Base-by-base conservation (phyloP, 2,888 invertebrate genomes). In the Theretra japonica region DNA sequence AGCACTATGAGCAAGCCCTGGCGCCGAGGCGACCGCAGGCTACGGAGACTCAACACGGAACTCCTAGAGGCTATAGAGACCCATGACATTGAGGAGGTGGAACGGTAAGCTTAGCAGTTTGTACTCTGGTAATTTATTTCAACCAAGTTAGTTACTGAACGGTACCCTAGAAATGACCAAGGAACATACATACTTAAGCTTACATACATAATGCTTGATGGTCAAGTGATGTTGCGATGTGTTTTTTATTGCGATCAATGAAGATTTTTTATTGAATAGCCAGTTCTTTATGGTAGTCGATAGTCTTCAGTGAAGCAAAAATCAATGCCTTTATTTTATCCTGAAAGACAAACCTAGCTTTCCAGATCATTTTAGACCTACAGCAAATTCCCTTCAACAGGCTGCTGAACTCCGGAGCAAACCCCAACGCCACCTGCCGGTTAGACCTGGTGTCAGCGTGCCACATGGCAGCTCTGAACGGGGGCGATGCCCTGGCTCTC, bases 391-490 rank as follows among this genome's bases (percentile, higher is more conserved):
- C 41, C 11, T 1, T 41, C 8, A 41, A 21, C 68, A 95, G 95
- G 73, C 84, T 93, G 1, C 81, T 95, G 1, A 88, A 92, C 70
- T 84, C 87, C 1, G 95, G 95, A 0, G 95, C 95, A 0, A 94
- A 90, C 72, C 90, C 92, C 0, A 94, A 95, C 75, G 94, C 95
- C 11, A 94, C 94, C 60, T 95, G 95, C 72, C 90, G 93, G 0
- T 74, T 89, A 7, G 89, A 86, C 69, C 80, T 90, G 19, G 88
- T 95, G 1, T 93, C 95, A 1, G 94, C 94, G 0, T 90, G 94
- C 73, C 95, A 95, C 78, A 70, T 88, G 21, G 95, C 95, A 0
- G 95, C 95, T 0, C 75, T 94, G 4, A 75, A 72, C 0, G 95
- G 94, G 0, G 88, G 88, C 0, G 90, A 92, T 19, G 85, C 95